Conservation (phyloP, 2,888 invertebrate species). For the Nipponacmea schrenckii region DNA sequence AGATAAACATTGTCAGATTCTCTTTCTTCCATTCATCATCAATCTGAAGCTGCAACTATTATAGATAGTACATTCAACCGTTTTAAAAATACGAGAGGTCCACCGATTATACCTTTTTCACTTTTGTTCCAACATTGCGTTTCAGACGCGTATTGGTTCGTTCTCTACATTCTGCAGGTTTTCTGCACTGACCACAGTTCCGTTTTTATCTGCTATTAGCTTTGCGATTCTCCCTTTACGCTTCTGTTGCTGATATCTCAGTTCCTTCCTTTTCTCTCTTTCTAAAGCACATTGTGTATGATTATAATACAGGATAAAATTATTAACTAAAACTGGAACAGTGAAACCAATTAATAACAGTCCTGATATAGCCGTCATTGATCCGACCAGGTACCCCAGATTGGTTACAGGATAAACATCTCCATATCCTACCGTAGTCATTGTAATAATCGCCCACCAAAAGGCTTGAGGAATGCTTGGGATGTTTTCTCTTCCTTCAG, state of each 20-base stretch:
- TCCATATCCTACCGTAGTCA: slow-evolving; percentile 65
- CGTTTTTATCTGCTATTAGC: neutral
- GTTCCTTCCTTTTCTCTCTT: slow-evolving; percentile 18
- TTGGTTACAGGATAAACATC: slow-evolving; percentile 55
- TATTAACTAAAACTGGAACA: slow-evolving; percentile 62
- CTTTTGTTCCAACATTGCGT: too few species aligned
- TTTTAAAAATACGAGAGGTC: too few species aligned
- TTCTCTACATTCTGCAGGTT: too few species aligned
- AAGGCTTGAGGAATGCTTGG: slow-evolving; percentile 56
- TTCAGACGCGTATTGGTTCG: too few species aligned
- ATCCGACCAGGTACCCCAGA: slow-evolving; percentile 55
- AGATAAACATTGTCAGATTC: too few species aligned
- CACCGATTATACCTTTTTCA: too few species aligned
- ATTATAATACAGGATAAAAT: slow-evolving; percentile 60
- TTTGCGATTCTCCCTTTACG: neutral
- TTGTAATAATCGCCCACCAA: slow-evolving; percentile 64
- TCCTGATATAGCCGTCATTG: slow-evolving; percentile 53
- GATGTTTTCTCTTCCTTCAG: slow-evolving; percentile 49
- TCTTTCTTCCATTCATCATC: too few species aligned
- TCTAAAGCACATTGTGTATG: slow-evolving; percentile 47
- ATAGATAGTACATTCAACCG: too few species aligned
- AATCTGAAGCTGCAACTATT: too few species aligned
- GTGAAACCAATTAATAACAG: slow-evolving; percentile 59
- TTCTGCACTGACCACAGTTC: neutral
- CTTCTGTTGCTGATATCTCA: neutral